These are phyloP conservation scores for Serripes groenlandicus DNA, from an alignment of 2,888 invertebrate genomes.

Conservation along the genomic window DNA sequence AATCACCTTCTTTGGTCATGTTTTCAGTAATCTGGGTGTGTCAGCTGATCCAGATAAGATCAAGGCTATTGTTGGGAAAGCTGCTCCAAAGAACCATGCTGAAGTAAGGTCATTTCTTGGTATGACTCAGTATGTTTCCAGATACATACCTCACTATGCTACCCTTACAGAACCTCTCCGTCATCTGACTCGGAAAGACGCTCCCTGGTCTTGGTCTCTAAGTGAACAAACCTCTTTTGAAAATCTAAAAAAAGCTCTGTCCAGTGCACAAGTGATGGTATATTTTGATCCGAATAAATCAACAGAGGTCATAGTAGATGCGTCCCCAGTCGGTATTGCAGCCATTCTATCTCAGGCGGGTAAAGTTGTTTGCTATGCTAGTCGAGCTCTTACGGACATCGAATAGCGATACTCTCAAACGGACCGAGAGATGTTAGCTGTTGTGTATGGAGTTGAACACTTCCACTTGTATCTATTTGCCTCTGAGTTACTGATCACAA, in stretches of 20 bases:
- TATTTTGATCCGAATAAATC: conserved; percentile 52
- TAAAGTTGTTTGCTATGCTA: too few relatives aligned
- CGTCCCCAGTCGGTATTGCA: conserved; percentile 68
- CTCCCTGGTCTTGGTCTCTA: conserved; percentile 28
- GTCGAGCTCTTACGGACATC: background rate
- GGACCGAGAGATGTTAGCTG: too few relatives aligned
- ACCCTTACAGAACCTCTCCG: conserved; percentile 51
- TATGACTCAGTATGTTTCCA: conserved; percentile 45
- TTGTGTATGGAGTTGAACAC: too few relatives aligned
- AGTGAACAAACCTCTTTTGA: conserved; percentile 29
- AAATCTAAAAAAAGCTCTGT: conserved; percentile 33
- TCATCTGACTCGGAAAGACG: conserved; percentile 25
- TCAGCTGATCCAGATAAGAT: conserved; percentile 45
- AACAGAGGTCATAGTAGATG: conserved; percentile 65
- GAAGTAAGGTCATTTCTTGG: conserved; percentile 63
- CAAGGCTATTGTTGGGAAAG: conserved; percentile 40
- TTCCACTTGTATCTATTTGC: too few relatives aligned
- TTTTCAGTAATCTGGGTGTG: conserved; percentile 49
- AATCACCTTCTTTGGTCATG: conserved; percentile 54
- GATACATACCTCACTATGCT: conserved; percentile 59
- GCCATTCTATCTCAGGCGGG: conserved; percentile 59
- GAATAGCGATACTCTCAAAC: background rate
- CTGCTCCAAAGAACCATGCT: conserved; percentile 36
- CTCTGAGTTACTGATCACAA: conserved; percentile 81
- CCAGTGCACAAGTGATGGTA: conserved; percentile 21